Evolutionary conservation across 1,140 invertebrate genomes (phyloP).

Genomic region (Temnothorax longispinosus): DNA sequence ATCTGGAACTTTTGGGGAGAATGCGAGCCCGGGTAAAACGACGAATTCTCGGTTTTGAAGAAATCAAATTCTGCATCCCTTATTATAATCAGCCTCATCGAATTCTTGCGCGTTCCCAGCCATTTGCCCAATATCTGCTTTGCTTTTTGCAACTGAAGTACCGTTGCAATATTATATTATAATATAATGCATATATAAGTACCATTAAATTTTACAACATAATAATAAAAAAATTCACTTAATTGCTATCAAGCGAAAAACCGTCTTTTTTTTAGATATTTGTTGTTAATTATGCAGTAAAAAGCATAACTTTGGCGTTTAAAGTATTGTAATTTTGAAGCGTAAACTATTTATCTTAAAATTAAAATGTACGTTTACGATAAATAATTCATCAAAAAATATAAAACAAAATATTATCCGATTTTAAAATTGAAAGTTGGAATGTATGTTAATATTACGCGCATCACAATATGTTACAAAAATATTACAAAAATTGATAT

Average conservation of each 20-base stretch:
- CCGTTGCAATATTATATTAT: not conserved
- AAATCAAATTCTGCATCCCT: slow-evolving; percentile 63
- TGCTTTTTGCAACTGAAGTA: not conserved
- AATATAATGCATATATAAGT: not conserved
- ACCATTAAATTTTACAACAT: not conserved
- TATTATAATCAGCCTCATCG: slow-evolving; percentile 50
- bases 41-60: slow-evolving; percentile 52
- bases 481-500: not conserved
- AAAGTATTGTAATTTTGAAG: no score
- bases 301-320: no score
- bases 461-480: not conserved
- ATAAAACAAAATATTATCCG: not conserved
- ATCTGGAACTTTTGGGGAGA: slow-evolving; percentile 55
- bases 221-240: no score
- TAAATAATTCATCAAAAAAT: not conserved
- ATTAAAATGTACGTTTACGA: not conserved
- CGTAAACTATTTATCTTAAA: no score
- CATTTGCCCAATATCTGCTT: not conserved
- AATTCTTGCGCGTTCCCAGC: slow-evolving; percentile 30
- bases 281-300: no score
- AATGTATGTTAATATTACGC: not conserved
- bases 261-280: no score
- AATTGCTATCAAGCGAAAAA: no score
- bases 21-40: slow-evolving; percentile 43
- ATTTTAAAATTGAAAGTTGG: not conserved